Conservation (phyloP, 2,888 invertebrate genomes). For the Mythimna loreyi region DNA sequence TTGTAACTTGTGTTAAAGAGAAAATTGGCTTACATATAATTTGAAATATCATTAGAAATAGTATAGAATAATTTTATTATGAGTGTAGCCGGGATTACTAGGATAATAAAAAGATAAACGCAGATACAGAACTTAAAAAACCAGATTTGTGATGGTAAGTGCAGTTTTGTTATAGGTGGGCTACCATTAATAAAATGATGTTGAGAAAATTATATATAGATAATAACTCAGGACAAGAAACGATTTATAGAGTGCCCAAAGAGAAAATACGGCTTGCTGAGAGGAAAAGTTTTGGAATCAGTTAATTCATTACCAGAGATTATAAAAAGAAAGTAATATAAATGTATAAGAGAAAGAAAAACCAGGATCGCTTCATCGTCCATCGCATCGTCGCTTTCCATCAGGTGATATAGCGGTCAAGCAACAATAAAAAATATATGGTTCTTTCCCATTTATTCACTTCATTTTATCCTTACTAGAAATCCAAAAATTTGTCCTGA, state of each 20-base stretch:
- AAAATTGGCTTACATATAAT: conserved; percentile 79
- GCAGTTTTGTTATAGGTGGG: background rate
- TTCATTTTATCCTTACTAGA: too few species aligned
- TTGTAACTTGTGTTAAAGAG: conserved; percentile 67
- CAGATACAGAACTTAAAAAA: too few species aligned
- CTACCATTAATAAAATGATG: background rate
- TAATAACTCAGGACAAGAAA: background rate
- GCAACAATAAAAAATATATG: too few species aligned
- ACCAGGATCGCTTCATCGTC: too few species aligned
- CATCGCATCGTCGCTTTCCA: too few species aligned
- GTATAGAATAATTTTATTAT: conserved; percentile 50
- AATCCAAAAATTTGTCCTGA: too few species aligned
- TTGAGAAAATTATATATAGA: too few species aligned
- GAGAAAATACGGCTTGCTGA: background rate
- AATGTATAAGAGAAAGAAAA: background rate
- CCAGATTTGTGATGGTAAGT: background rate
- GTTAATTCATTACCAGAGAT: background rate
- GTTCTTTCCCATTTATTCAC: too few species aligned
- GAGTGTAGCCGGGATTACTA: conserved; percentile 30
- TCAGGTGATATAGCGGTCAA: too few species aligned
- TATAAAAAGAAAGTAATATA: background rate
- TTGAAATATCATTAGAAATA: conserved; percentile 65
- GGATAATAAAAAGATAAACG: background rate
- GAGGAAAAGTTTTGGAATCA: background rate
- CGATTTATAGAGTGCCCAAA: background rate